phyloP scores from a whole-genome alignment of 2,113 vertebrate genomes.

The Nibea albiflora region DNA sequence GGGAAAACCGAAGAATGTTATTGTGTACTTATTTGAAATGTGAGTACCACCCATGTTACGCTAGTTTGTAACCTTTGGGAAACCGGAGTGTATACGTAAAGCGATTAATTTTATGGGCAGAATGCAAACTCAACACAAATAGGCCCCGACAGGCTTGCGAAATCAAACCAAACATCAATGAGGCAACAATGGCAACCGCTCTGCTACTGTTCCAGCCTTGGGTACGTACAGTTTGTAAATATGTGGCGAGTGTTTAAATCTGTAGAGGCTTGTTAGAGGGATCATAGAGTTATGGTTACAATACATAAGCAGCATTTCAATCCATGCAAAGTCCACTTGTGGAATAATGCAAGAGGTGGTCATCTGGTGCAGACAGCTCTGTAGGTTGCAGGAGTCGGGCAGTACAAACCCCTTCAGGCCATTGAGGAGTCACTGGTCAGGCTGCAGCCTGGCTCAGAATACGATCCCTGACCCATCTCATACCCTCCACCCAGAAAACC shows the following conservation, averaged over 20 bases:
- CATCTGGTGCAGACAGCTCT: not conserved
- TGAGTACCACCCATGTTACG: not conserved
- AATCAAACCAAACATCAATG: slow-evolving; percentile 33
- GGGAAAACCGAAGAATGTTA: slow-evolving; percentile 26
- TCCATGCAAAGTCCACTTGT: not conserved
- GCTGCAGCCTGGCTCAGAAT: slow-evolving; percentile 17
- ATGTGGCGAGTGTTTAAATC: slow-evolving; percentile 21
- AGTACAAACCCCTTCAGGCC: not conserved
- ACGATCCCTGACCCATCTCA: slow-evolving; percentile 29
- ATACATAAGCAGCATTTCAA: slow-evolving; percentile 18
- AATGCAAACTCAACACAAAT: slow-evolving; percentile 22
- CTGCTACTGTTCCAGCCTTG: slow-evolving; percentile 32
- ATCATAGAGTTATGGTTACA: slow-evolving; percentile 18
- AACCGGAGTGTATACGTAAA: not conserved
- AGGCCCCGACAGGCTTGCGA: slow-evolving; percentile 26
- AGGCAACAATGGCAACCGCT: slow-evolving; percentile 39
- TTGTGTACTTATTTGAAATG: slow-evolving; percentile 21
- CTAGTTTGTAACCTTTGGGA: slow-evolving; percentile 19
- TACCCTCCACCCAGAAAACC: slow-evolving; percentile 7
- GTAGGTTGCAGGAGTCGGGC: slow-evolving; percentile 12
- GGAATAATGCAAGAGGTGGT: slow-evolving; percentile 16
- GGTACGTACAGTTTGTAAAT: slow-evolving; percentile 25
- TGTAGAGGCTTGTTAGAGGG: slow-evolving; percentile 44
- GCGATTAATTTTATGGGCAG: not conserved
- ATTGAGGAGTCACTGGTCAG: slow-evolving; percentile 1